Evolutionary conservation across 2,113 vertebrate species (phyloP), one percentile per base, ranked within the genome.

Genomic region (Corythoichthys intestinalis): DNA sequence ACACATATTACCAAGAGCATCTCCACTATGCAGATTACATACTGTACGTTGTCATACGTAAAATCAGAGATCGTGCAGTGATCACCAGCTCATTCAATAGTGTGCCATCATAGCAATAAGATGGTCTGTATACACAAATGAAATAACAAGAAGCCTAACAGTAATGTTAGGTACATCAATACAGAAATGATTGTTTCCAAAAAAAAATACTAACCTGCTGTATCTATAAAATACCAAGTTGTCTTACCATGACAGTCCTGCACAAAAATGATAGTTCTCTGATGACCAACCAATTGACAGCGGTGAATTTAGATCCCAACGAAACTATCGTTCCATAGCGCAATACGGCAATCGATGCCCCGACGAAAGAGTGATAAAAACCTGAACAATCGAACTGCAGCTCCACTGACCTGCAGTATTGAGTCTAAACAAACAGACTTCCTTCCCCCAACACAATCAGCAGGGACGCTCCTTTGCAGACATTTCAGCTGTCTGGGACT

Each of bases 361-460:
- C 6, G 44, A 3, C 15, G n/a, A 4, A 52, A n/a, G 17, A 52
- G 17, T 52, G 15, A 4, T 52, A 17, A 3, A 17, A 7, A n/a
- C 14, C 58, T 41, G 7, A 14, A 77, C 17, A 53, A 50, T 69
- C 44, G 65, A 71, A 41, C 52, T 4, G 62, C 35, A 52, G 58
- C 66, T 69, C 38, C 1, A 10, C 6, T 63, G 38, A 41, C 57
- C 67, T 46, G 12, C 34, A 46, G 37, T 15, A 12, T n/a, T 34
- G 20, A 66, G 46, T 69, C 67, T 17, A 77, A 66, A 71, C 69
- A 79, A 71, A 67, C 70, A 35, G 2, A 20, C 17, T 44, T 44
- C 14, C 38, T 47, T 37, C 71, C 50, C 9, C 47, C 47, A 73
- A 53, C 47, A 9, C 63, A 71, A 50, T 2, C 11, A 46, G 0